Evolutionary conservation across 92 coral and sea anemone genomes (phyloP), one percentile per base, ranked within the genome.

Genomic region (Zoanthus sansibaricus): DNA sequence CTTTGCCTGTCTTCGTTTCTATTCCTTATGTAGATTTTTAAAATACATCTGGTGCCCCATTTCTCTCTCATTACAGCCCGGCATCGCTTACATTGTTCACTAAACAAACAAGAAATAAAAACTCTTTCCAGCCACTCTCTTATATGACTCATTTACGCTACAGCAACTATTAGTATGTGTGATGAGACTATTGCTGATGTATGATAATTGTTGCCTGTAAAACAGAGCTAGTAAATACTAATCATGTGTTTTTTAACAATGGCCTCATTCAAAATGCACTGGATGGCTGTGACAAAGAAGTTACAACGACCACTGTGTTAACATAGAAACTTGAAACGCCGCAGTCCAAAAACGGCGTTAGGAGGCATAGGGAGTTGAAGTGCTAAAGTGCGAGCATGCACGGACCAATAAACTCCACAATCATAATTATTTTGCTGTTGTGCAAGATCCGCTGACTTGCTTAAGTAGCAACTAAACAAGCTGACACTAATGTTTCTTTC

Each of bases 131-230:
- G 32, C 32, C 31, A 31, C 1, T 66, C n/a, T 71, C 75, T 71
- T 72, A 72, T 54, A 12, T 72, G 18, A 72, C 77, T 72, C 56
- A 72, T 72, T 72, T 72, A 54, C 77, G 77, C 77, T 72, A 72
- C 77, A 72, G 77, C 56, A 55, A 0, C 77, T 46, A 44, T 72
- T 0, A 42, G 77, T 14, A 72, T 72, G 56, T 72, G 58, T 72
- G 77, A 72, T 72, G 45, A 55, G 77, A 72, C 54, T 42, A 72
- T 72, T 72, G 55, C 25, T 25, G 77, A 45, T 72, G 56, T 72
- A 31, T 72, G 37, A 72, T 72, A 72, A 71, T 71, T 71, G 48
- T 42, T 71, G 42, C 75, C 75, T 71, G 75, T 71, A 69, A 69
- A 69, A 69, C 33, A 72, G 76, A 72, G 54, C 76, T 42, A 72